Conservation (phyloP, 2,888 invertebrate species). For the Metalampra italica region DNA sequence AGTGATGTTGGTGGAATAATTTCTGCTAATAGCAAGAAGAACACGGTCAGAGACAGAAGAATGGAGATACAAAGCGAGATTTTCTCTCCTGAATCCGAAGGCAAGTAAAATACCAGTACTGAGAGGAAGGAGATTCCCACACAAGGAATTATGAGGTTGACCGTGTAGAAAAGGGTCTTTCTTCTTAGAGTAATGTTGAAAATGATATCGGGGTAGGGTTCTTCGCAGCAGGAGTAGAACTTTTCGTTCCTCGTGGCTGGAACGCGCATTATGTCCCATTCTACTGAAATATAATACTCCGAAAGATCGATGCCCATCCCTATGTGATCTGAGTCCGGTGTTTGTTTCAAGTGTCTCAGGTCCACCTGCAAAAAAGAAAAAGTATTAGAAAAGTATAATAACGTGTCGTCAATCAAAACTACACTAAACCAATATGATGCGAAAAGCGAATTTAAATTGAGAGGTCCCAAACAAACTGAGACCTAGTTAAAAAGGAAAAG, state of each 20-base stretch:
- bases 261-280: slow-evolving; percentile 98
- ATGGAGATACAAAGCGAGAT: slow-evolving; percentile 97
- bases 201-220: slow-evolving; percentile 98
- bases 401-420: not conserved
- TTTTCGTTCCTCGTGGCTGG: slow-evolving; percentile 94
- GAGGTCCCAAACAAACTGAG: too few relatives aligned
- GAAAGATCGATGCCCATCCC: slow-evolving; percentile 94
- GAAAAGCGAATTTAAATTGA: too few relatives aligned
- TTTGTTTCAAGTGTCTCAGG: slow-evolving; percentile 91
- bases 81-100: slow-evolving; percentile 98
- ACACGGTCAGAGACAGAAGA: slow-evolving; percentile 94
- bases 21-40: slow-evolving; percentile 94
- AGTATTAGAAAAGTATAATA: slow-evolving; percentile 5
- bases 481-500: slow-evolving; percentile 10
- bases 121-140: slow-evolving; percentile 98
- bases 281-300: slow-evolving; percentile 97
- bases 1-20: slow-evolving; percentile 96
- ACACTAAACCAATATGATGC: slow-evolving; percentile 7
- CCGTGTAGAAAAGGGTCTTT: slow-evolving; percentile 98
- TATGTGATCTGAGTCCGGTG: slow-evolving; percentile 91
- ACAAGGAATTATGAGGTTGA: slow-evolving; percentile 98
- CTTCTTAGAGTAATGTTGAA: slow-evolving; percentile 97
- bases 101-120: slow-evolving; percentile 97
- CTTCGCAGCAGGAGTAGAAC: slow-evolving; percentile 97
- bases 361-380: slow-evolving; percentile 84